Percentiles rank a stretch among this genome's conserved stretches.
Conservation (phyloP, 1,140 invertebrate species). For the Drosophila carrolli region DNA sequence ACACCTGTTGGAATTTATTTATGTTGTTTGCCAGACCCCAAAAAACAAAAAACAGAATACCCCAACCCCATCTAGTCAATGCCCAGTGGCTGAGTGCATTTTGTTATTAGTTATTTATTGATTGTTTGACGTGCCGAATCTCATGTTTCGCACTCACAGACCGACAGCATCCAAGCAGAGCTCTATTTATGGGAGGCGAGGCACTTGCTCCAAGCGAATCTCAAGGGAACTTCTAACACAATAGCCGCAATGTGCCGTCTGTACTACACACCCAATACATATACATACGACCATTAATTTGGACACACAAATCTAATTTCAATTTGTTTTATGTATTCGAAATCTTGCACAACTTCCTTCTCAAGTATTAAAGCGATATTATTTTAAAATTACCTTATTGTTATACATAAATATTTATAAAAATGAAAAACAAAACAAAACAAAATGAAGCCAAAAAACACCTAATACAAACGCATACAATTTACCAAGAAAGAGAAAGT, state of each 20-base stretch:
- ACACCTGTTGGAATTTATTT: slow-evolving; percentile 37
- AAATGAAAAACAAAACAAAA: slow-evolving; percentile 52
- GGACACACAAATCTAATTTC: slow-evolving; percentile 38
- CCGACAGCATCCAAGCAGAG: slow-evolving; percentile 45
- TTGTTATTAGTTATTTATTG: slow-evolving; percentile 81
- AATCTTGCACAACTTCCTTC: slow-evolving; percentile 80
- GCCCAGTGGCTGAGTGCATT: slow-evolving; percentile 71
- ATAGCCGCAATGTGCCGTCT: slow-evolving; percentile 61
- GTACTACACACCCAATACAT: slow-evolving; percentile 41
- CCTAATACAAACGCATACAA: slow-evolving; percentile 52
- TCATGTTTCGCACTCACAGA: slow-evolving; percentile 70
- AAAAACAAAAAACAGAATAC: slow-evolving; percentile 24
- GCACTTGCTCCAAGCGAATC: slow-evolving; percentile 74
- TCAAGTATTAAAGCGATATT: slow-evolving; percentile 83
- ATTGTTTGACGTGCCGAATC: slow-evolving; percentile 70
- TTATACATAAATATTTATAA: slow-evolving; percentile 73
- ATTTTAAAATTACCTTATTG: slow-evolving; percentile 78
- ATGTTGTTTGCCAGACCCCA: slow-evolving; percentile 54
- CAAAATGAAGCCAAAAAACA: slow-evolving; percentile 68
- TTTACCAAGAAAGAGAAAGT: slow-evolving; percentile 60
- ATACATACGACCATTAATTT: slow-evolving; percentile 3
- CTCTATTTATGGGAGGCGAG: slow-evolving; percentile 30
- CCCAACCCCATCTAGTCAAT: slow-evolving; percentile 68
- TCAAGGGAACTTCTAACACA: slow-evolving; percentile 70
- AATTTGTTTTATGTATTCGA: slow-evolving; percentile 60